phyloP scores from a whole-genome alignment of 2,888 invertebrate genomes.

The Apamea sordens region DNA sequence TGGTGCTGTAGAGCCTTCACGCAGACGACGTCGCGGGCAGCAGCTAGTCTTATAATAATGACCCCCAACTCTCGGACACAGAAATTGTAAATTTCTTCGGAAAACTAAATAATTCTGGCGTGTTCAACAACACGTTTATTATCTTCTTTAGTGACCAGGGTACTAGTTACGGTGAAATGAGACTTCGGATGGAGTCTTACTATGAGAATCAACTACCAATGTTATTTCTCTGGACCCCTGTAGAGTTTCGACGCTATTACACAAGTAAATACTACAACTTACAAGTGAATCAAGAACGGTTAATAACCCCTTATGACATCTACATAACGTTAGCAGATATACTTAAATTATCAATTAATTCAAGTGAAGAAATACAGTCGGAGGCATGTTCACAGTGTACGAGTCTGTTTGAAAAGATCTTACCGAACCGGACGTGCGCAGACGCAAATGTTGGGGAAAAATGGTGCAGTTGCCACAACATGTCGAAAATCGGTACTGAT shows the following conservation, averaged over 20 bases:
- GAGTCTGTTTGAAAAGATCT: constrained; percentile 91
- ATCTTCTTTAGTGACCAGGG: constrained; percentile 95
- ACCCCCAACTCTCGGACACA: constrained; percentile 91
- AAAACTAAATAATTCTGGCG: constrained; percentile 86
- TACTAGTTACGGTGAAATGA: constrained; percentile 92
- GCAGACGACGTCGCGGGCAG: no score
- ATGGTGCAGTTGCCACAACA: constrained; percentile 93
- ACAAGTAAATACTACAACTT: constrained; percentile 90
- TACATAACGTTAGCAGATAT: constrained; percentile 92
- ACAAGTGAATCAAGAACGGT: constrained; percentile 91
- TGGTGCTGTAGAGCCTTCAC: no score
- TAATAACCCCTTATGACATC: constrained; percentile 94
- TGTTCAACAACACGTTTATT: constrained; percentile 92
- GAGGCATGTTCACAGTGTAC: constrained; percentile 91
- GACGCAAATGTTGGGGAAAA: constrained; percentile 92
- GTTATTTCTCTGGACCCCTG: constrained; percentile 92
- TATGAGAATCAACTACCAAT: constrained; percentile 94
- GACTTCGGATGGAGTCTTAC: constrained; percentile 93
- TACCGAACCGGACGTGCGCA: constrained; percentile 91
- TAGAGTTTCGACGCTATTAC: constrained; percentile 89
- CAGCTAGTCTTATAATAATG: constrained; percentile 91
- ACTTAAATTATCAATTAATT: constrained; percentile 80
- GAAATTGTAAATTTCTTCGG: constrained; percentile 89
- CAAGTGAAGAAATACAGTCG: constrained; percentile 78
- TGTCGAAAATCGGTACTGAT: constrained; percentile 77